Conservation (phyloP, 2,888 invertebrate species). For the Lepidochitona cinerea region DNA sequence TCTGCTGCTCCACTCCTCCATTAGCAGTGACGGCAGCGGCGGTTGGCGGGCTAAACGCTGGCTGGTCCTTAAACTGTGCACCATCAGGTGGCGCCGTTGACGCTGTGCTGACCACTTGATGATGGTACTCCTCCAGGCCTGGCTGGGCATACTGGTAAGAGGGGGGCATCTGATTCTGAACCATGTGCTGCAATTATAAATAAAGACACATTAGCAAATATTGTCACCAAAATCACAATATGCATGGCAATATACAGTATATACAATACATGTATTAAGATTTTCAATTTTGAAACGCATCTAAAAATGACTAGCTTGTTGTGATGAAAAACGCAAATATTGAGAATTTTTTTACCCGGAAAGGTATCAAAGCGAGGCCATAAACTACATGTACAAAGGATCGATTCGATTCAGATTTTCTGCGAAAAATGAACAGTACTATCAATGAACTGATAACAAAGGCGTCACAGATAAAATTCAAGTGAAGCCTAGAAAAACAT, state of each 20-base stretch:
- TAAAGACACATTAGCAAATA: background rate
- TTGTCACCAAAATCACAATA: background rate
- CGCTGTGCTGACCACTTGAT: constrained; percentile 54
- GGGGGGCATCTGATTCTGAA: constrained; percentile 85
- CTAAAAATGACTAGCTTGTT: no score
- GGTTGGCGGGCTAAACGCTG: constrained; percentile 45
- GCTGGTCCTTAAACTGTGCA: constrained; percentile 7
- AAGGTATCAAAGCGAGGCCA: no score
- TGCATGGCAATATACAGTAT: background rate
- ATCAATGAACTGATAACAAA: no score
- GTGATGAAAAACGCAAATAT: no score
- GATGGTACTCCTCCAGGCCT: constrained; percentile 59
- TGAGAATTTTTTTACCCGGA: no score
- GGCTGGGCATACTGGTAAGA: constrained; percentile 68
- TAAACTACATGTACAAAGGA: no score
- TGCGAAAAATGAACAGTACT: no score
- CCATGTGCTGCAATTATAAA: constrained; percentile 83
- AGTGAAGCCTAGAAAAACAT: no score
- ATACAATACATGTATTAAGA: background rate
- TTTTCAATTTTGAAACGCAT: background rate
- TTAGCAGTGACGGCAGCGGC: constrained; percentile 71
- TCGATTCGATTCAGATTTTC: no score
- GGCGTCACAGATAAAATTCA: no score
- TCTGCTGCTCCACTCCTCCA: constrained; percentile 77
- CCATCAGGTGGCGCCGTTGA: constrained; percentile 32